Conservation (phyloP, 2,113 vertebrate genomes). For the Microcebus ravelobensis region DNA sequence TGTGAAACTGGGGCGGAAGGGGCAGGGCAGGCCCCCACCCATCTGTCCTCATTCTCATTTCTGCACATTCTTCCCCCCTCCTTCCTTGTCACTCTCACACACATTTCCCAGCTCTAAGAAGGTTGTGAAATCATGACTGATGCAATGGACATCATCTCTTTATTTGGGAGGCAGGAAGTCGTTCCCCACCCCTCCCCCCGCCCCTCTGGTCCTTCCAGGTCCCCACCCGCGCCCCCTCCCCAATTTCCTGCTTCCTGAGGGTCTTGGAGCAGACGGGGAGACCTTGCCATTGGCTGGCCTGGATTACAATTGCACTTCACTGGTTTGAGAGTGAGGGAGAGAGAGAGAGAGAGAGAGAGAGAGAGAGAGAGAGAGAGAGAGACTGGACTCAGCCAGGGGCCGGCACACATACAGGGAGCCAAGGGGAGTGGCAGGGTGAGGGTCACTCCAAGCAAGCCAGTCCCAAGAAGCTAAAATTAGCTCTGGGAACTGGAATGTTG, state of each 20-base stretch:
- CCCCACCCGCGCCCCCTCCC: background rate
- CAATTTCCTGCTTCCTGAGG: conserved; percentile 70
- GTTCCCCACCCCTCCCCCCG: background rate
- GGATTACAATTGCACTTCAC: conserved; percentile 66
- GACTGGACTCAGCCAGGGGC: conserved; percentile 44
- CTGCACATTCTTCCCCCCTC: background rate
- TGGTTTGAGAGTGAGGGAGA: background rate
- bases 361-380: too few species aligned
- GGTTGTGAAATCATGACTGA: conserved; percentile 57
- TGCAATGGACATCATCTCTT: conserved; percentile 66
- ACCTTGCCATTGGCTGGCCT: conserved; percentile 36
- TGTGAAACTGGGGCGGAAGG: background rate
- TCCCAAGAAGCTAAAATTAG: conserved; percentile 86
- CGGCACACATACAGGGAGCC: background rate
- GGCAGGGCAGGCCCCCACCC: background rate
- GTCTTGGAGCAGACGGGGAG: conserved; percentile 68
- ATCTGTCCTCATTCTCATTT: background rate
- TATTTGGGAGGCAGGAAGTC: conserved; percentile 78
- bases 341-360: too few species aligned
- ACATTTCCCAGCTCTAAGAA: background rate
- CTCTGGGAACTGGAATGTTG: conserved; percentile 83
- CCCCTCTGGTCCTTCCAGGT: background rate
- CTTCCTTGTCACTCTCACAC: background rate
- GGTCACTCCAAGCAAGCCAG: conserved; percentile 77
- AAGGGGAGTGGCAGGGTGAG: conserved; percentile 72